Evolutionary conservation across 2,113 vertebrate species (phyloP), one percentile per base, ranked within the genome.

Genomic region (Ariopsis seemanni): DNA sequence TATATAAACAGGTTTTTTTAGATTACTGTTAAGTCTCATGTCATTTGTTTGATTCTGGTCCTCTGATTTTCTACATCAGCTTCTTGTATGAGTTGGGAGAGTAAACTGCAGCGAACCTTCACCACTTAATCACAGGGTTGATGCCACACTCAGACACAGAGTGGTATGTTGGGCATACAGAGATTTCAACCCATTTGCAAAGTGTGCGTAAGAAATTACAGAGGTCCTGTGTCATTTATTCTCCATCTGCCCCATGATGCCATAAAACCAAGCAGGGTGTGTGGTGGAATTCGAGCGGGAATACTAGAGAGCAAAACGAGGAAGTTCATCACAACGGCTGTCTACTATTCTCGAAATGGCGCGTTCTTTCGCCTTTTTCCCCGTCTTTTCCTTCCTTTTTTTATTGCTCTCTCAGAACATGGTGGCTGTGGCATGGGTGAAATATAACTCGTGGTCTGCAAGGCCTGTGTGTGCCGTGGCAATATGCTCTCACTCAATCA

Each of bases 401-500:
- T 87, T 71, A 65, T 25, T 85, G 75, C 55, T 72, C 22, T 63
- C 30, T 67, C 67, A 12, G 90, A 94, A 93, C 91, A 93, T 63
- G 88, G 91, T 89, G 81, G 92, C 93, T 90, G 85, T 88, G 89
- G 95, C 95, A 95, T 94, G 94, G 94, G 96, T 98, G 97, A 98
- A 97, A 98, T 97, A 96, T 96, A 96, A 96, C 96, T 95, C 95
- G 94, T 93, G 91, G 94, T 94, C 93, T 96, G 52, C 42, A 95
- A 93, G 96, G 95, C 94, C 95, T 91, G 93, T 87, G 93, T 93
- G 94, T 91, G 94, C 96, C 96, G 96, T 95, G 93, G 96, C 97
- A 97, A 97, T 98, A 97, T 96, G 97, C 97, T 98, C 96, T 96
- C 96, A 96, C 97, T 98, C 97, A 97, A 98, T 99, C 97, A 97